Evolutionary conservation across 1,140 invertebrate species (phyloP).

Genomic region (Drosophila micromelanica): DNA sequence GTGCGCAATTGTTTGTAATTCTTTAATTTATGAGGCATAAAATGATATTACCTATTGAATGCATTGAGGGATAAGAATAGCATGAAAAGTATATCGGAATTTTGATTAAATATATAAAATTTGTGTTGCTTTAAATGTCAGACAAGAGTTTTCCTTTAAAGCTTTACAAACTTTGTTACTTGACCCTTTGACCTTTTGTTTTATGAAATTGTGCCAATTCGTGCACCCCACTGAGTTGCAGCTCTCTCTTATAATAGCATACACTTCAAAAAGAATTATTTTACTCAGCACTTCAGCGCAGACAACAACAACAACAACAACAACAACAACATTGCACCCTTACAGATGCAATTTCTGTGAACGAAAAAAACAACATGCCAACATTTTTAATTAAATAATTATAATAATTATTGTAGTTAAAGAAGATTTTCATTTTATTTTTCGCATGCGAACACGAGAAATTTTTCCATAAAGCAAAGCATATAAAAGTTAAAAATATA

Average conservation of each 20-base stretch:
- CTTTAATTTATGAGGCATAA: conserved; percentile 48
- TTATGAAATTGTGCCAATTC: conserved; percentile 27
- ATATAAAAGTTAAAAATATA: conserved; percentile 53
- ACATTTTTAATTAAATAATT: conserved; percentile 79
- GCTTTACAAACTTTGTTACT: background rate
- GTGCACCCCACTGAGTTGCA: background rate
- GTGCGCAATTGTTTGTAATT: conserved; percentile 41
- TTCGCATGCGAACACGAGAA: conserved; percentile 29
- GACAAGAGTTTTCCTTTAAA: background rate
- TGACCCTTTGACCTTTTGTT: conserved; percentile 47
- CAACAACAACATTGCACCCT: conserved; percentile 25
- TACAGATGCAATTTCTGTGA: conserved; percentile 66
- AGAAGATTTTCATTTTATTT: conserved; percentile 69
- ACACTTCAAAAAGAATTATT: conserved; percentile 74
- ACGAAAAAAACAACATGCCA: conserved; percentile 43
- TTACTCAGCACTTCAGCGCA: conserved; percentile 36
- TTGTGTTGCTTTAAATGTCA: background rate
- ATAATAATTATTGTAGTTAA: conserved; percentile 75
- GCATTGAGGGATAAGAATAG: background rate
- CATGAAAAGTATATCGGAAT: too few relatives aligned
- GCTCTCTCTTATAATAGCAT: conserved; percentile 16
- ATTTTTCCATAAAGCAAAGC: conserved; percentile 25
- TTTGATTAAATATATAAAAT: too few relatives aligned
- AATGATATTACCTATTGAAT: conserved; percentile 34
- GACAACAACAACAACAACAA: conserved; percentile 21